phyloP scores from a whole-genome alignment of 1,140 invertebrate species.

The Chlorops oryzae region DNA sequence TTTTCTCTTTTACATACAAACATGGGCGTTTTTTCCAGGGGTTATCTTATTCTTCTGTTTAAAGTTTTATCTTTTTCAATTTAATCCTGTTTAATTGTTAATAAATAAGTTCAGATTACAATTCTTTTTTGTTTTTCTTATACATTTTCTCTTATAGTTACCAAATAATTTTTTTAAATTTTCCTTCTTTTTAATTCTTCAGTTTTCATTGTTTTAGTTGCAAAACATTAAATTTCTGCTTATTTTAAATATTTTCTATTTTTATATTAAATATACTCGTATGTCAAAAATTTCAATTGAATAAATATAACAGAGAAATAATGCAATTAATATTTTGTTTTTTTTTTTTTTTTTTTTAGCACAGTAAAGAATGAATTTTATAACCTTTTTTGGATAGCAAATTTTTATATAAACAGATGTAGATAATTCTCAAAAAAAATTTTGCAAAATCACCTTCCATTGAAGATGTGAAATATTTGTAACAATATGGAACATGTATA shows the following conservation, averaged over 20 bases:
- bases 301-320: slow-evolving; percentile 21
- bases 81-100: slow-evolving; percentile 26
- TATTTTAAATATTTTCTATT: background rate
- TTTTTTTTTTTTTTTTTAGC: background rate
- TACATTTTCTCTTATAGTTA: too few relatives aligned
- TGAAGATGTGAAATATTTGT: too few relatives aligned
- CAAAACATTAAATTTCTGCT: background rate
- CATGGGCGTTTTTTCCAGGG: slow-evolving; percentile 18
- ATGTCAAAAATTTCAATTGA: slow-evolving; percentile 14
- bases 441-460: too few relatives aligned
- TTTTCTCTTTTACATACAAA: slow-evolving; percentile 45
- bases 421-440: slow-evolving; percentile 1
- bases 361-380: slow-evolving; percentile 1
- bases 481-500: too few relatives aligned
- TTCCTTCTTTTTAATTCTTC: slow-evolving; percentile 2
- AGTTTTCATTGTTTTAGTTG: too few relatives aligned
- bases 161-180: background rate
- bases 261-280: slow-evolving; percentile 4
- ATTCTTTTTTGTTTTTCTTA: background rate
- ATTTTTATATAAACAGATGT: slow-evolving; percentile 1
- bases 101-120: slow-evolving; percentile 18
- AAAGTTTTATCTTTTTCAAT: slow-evolving; percentile 15
- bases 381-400: background rate
- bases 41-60: slow-evolving; percentile 1
- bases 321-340: slow-evolving; percentile 15